Base-by-base conservation (phyloP, 1,140 invertebrate species). In the Drosophila eugracilis region DNA sequence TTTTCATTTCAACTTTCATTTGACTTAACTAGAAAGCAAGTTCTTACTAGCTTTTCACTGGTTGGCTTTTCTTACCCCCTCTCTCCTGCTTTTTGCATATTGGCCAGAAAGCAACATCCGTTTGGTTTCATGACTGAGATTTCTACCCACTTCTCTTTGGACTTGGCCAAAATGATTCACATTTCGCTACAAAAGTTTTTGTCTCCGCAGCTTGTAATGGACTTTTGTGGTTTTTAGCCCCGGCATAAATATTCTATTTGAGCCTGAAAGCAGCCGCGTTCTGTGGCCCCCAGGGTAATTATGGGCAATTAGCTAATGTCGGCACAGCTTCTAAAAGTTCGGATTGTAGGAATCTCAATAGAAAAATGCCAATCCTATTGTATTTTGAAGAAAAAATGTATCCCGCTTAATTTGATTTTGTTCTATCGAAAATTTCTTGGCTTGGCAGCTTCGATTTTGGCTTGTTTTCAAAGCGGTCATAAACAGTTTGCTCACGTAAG, bases 201-300 rank as follows among this genome's bases (percentile, higher is more conserved):
- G 75, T 84, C 75, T 83, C 78, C 73, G 45, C 74, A 59, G n/a
- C 45, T 84, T 50, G 81, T 85, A 85, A 85, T 88, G 81, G 75
- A 85, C 77, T 85, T 85, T 47, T 85, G 81, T 74, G 81, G 81
- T 81, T 78, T 83, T 78, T 55, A 52, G 54, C 36, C 12, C 60
- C 45, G 26, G 47, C 28, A 73, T 50, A 54, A 49, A 28, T 63
- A 47, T 73, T 69, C 48, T 58, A 50, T 54, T 49, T 59, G 54
- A 73, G 73, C 28, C 44, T 30, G 42, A 54, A n/a, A n/a, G 65
- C 54, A 65, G 67, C 48, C 57, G 53, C 36, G 34, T 15, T 45
- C 22, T 32, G 12, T 41, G n/a, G n/a, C 15, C 62, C 55, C 26
- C 34, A 17, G 41, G 71, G 39, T 78, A 81, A 81, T 83, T 81